phyloP scores from a whole-genome alignment of 2,888 invertebrate genomes.

The Chrysolina haemoptera region DNA sequence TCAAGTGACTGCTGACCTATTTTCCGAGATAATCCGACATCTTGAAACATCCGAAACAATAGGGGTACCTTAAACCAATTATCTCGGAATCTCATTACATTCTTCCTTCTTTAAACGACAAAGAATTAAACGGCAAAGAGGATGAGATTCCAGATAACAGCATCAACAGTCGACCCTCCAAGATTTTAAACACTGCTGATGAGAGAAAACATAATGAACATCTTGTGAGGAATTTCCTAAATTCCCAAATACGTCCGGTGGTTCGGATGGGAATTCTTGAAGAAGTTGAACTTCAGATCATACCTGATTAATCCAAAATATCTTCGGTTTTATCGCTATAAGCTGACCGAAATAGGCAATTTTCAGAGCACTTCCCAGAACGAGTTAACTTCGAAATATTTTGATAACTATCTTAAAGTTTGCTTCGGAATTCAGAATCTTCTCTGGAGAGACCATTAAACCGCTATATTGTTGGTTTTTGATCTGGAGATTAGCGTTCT shows the following conservation, averaged over 20 bases:
- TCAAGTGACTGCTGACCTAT: constrained; percentile 10
- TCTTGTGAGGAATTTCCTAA: not conserved
- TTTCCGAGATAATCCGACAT: constrained; percentile 5
- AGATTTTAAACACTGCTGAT: constrained; percentile 5
- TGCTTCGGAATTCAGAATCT: constrained; percentile 28
- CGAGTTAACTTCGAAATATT: constrained; percentile 24
- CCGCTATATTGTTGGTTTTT: constrained; percentile 18
- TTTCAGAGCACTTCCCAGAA: constrained; percentile 21
- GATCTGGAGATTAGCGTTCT: constrained; percentile 23
- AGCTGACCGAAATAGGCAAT: constrained; percentile 31
- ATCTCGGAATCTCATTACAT: constrained; percentile 39
- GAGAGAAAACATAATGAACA: constrained; percentile 9
- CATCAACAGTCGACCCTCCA: constrained; percentile 14
- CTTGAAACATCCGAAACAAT: constrained; percentile 36
- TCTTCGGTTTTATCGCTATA: constrained; percentile 27
- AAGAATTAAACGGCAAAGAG: constrained; percentile 38
- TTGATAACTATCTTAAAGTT: constrained; percentile 35
- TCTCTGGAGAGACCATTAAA: constrained; percentile 13
- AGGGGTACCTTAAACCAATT: constrained; percentile 41
- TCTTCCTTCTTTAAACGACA: constrained; percentile 37
- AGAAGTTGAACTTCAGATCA: not conserved
- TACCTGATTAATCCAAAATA: constrained; percentile 16
- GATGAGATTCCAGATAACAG: constrained; percentile 39
- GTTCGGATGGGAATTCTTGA: constrained; percentile 17
- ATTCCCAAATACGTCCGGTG: constrained; percentile 7